Evolutionary conservation across 2,113 vertebrate species (phyloP).

Genomic region (Lasiurus borealis): DNA sequence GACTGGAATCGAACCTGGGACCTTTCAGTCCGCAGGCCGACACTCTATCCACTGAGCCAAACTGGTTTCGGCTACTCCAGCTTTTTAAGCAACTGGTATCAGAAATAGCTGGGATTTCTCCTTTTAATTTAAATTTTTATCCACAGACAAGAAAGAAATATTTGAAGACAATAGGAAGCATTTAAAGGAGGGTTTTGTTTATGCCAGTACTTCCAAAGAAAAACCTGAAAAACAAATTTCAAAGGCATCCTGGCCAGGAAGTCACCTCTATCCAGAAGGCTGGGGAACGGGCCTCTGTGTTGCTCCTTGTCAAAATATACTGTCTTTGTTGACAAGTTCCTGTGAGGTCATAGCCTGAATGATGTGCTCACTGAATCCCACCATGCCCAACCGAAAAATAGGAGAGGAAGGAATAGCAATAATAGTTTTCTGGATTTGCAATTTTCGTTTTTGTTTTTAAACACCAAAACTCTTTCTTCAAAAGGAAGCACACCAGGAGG

Average conservation of each 20-base stretch:
- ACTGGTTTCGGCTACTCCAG: not conserved
- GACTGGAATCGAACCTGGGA: too few relatives aligned
- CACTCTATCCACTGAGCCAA: too few relatives aligned
- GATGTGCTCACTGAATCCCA: not conserved
- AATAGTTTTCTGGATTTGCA: not conserved
- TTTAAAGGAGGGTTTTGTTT: conserved; percentile 38
- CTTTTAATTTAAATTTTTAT: conserved; percentile 48
- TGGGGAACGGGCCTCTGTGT: not conserved
- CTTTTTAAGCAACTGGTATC: not conserved
- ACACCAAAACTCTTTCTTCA: conserved; percentile 8
- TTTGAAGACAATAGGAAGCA: conserved; percentile 35
- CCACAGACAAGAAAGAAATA: not conserved
- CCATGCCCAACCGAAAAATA: not conserved
- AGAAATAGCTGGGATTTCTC: not conserved
- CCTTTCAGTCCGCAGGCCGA: too few relatives aligned
- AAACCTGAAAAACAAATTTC: conserved; percentile 49
- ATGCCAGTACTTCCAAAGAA: not conserved
- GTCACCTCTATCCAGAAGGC: conserved; percentile 20
- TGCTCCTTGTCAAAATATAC: conserved; percentile 36
- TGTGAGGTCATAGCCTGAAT: too few relatives aligned
- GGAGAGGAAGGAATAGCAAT: not conserved
- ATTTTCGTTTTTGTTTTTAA: not conserved
- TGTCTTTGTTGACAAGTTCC: not conserved
- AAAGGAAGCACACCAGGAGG: conserved; percentile 17
- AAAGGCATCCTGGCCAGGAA: conserved; percentile 63